Percentiles rank a stretch among this genome's conserved stretches.
Evolutionary conservation across 2,797 vertebrate species (phyloP).

Genomic region (Falco concolor): DNA sequence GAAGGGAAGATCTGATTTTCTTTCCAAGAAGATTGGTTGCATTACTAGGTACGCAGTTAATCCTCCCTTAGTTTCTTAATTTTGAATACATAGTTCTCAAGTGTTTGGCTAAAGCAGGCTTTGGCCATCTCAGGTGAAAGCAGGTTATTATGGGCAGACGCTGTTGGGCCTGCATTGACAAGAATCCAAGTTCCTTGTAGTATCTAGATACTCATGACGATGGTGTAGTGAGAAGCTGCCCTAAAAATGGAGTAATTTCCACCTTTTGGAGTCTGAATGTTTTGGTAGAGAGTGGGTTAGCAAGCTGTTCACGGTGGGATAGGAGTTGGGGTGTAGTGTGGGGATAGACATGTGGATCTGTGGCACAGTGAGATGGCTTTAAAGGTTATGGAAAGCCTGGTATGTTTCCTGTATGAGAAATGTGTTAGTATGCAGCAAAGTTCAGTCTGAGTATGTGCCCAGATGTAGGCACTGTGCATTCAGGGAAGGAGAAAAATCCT

Average conservation of each 20-base stretch:
- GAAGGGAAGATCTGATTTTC: neutral
- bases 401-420: neutral
- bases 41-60: neutral
- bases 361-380: neutral
- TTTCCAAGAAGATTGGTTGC: neutral
- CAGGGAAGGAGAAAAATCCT: neutral
- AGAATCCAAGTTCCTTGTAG: neutral
- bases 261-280: neutral
- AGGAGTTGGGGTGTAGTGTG: neutral
- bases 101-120: neutral
- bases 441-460: neutral
- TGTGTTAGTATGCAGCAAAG: neutral
- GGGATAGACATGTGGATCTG: neutral
- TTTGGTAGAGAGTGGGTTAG: neutral
- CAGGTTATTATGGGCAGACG: neutral
- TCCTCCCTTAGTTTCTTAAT: neutral
- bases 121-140: neutral
- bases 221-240: neutral
- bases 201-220: neutral
- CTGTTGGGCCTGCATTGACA: neutral
- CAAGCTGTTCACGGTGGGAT: neutral
- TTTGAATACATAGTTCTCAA: neutral
- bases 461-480: neutral
- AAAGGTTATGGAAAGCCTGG: neutral
- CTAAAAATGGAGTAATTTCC: neutral